Percentiles rank a stretch among this genome's conserved stretches.
These are phyloP conservation scores for Acrobasis consociella DNA, from an alignment of 2,888 invertebrate species.

Conservation along the genomic window DNA sequence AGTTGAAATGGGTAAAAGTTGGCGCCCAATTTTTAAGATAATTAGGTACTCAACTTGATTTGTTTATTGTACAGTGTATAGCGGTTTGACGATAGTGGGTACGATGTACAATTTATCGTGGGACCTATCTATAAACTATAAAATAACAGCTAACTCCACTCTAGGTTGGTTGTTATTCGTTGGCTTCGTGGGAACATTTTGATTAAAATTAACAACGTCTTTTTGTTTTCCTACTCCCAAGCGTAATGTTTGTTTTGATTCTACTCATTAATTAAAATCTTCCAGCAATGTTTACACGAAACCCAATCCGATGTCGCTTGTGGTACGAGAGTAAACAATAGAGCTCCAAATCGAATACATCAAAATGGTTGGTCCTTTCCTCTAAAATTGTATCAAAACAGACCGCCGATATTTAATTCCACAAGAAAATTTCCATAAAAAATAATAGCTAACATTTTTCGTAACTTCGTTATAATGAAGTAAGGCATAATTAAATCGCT, in stretches of 20 bases:
- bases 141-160: too few relatives aligned
- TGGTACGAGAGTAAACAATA: slow-evolving; percentile 8
- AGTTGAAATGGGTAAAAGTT: too few relatives aligned
- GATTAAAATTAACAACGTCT: slow-evolving; percentile 9
- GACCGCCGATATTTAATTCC: slow-evolving; percentile 7
- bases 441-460: slow-evolving; percentile 19
- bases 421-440: slow-evolving; percentile 11
- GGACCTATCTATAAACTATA: too few relatives aligned
- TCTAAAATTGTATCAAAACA: slow-evolving; percentile 11
- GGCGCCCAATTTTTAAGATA: too few relatives aligned
- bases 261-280: slow-evolving; percentile 21
- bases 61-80: too few relatives aligned
- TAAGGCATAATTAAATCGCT: slow-evolving; percentile 19
- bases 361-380: slow-evolving; percentile 4
- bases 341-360: slow-evolving; percentile 8
- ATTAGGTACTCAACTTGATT: too few relatives aligned
- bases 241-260: slow-evolving; percentile 16
- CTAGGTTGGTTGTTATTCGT: too few relatives aligned
- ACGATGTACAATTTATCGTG: too few relatives aligned
- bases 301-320: slow-evolving; percentile 2
- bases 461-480: slow-evolving; percentile 17
- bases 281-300: slow-evolving; percentile 14
- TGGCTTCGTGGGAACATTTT: not conserved
- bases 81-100: too few relatives aligned
- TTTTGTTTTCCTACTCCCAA: slow-evolving; percentile 3